Base-by-base conservation (phyloP, 2,797 vertebrate species). In the Megaceryle alcyon region DNA sequence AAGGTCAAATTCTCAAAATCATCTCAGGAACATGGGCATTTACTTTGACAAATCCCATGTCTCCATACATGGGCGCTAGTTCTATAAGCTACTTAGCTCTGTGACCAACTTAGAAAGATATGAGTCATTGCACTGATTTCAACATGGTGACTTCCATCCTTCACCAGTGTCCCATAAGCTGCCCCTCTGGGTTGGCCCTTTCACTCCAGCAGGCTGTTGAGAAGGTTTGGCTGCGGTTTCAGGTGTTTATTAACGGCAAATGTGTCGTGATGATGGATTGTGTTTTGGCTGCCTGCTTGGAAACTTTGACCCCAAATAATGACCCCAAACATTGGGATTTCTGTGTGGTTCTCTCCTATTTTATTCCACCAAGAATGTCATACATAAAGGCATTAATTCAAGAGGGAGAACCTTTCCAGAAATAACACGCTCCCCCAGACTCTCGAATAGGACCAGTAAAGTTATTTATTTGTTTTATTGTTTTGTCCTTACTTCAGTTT, bases 241-340 rank as follows among this genome's bases (percentile, higher is more conserved):
- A 68, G 64, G 68, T 89, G 64, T 82, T 96, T 87, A 31, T 75
- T 79, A 60, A 82, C 88, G 54, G 44, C 63, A 89, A 72, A 64
- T 17, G 8, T 57, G 10, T 86, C 51, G 14, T n/a, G 43, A 28
- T 90, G 88, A 80, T 84, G 51, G 63, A 88, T 73, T 60, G 20
- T 83, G 35, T 7, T 92, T 90, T 70, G 59, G 49, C 73, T 91
- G 70, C 54, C 35, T 8, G 3, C 20, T 79, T 94, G 72, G 76
- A 88, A 94, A 93, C 25, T 66, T 25, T 88, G 84, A 81, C 57
- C 86, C 60, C 73, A 77, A 88, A 68, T 90, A 81, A 63, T 88
- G 86, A 81, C 60, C 91, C 60, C 73, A 77, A 88, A 70, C 90
- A 81, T 23, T 51, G 43, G 35, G 39, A 69, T 68, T 28, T 81